Base-by-base conservation (phyloP, 2,113 vertebrate species). In the Halichoerus grypus region DNA sequence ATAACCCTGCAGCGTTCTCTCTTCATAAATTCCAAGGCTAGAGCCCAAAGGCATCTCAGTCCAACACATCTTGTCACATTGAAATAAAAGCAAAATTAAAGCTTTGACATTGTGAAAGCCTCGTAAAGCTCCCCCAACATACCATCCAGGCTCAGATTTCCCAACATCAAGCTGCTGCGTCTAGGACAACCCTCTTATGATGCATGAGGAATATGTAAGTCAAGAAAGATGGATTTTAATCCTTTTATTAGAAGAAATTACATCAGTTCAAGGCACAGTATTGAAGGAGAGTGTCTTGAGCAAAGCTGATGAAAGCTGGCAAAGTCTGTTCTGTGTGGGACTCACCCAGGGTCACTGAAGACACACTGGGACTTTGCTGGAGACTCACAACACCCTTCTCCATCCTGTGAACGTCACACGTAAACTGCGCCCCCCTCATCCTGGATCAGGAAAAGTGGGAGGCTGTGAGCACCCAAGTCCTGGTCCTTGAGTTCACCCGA, bases 41-140 rank as follows among this genome's bases (percentile, higher is more conserved):
- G 11, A 82, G 18, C 65, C 57, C 69, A 80, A 46, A 81, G 49
- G 39, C 33, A 91, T 76, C 94, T 92, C 67, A 84, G 71, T 55
- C 31, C 28, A 91, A 49, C 15, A 63, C 15, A 21, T 85, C 95
- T 84, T 94, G 63, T 95, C 97, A 91, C 65, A 86, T 74, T 7
- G 24, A 94, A 93, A 80, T 83, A 94, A 91, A 86, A 82, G 81
- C 96, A 95, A 94, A 94, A 85, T 59, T n/a, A 74, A 97, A 95
- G 59, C 67, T 36, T 14, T 71, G 59, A 82, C 84, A 90, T 49
- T 28, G 19, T 63, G 22, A 88, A 97, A 19, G 55, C 53, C 92
- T 95, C 49, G 76, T 53, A 77, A 92, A 87, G 36, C n/a, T 76
- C 57, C 39, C 42, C 51, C n/a, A 59, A 63, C 55, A 83, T 72